phyloP scores from a whole-genome alignment of 1,140 invertebrate genomes.

The Plodia interpunctella region DNA sequence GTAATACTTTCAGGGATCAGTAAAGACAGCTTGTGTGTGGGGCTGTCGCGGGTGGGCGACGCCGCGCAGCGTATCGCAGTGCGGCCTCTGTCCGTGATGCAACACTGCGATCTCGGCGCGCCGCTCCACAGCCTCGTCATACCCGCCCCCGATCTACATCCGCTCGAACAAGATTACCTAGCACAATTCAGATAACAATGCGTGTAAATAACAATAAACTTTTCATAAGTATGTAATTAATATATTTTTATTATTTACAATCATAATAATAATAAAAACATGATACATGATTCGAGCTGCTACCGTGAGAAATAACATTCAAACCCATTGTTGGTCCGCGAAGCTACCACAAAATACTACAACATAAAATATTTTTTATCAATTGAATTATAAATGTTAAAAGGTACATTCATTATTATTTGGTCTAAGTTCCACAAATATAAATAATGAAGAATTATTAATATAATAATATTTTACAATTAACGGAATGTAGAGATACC shows the following conservation, averaged over 20 bases:
- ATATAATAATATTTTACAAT: constrained; percentile 57
- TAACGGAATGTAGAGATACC: constrained; percentile 74
- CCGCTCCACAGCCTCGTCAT: constrained; percentile 97
- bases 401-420: constrained; percentile 77
- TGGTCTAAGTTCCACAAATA: constrained; percentile 75
- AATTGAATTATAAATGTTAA: constrained; percentile 65
- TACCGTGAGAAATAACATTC: constrained; percentile 63
- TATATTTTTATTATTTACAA: constrained; percentile 75
- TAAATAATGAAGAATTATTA: constrained; percentile 68
- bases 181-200: constrained; percentile 77
- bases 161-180: constrained; percentile 94
- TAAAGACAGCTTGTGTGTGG: constrained; percentile 84
- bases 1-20: constrained; percentile 67
- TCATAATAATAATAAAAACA: constrained; percentile 53
- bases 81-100: constrained; percentile 86
- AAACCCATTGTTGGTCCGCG: constrained; percentile 70
- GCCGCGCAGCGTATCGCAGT: constrained; percentile 88
- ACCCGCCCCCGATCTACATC: constrained; percentile 88
- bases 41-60: constrained; percentile 93
- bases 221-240: constrained; percentile 48
- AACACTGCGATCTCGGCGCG: constrained; percentile 86
- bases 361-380: constrained; percentile 51
- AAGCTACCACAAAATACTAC: constrained; percentile 68
- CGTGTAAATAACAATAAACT: constrained; percentile 44
- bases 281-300: constrained; percentile 63